These are phyloP conservation scores for Druceiella hillmani DNA, from an alignment of 2,888 invertebrate genomes.

Conservation along the genomic window DNA sequence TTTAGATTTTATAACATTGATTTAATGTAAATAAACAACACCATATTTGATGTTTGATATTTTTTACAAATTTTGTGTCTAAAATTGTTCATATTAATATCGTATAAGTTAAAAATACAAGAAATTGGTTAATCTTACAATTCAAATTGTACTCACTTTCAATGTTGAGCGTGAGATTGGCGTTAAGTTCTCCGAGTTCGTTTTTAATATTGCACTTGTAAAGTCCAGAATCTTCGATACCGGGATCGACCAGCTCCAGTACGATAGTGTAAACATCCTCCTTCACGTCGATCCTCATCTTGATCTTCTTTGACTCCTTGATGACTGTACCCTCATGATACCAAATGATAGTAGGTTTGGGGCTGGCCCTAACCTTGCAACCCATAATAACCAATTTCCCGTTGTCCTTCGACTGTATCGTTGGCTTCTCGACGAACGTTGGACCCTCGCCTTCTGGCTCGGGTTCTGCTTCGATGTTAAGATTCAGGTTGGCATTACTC, in stretches of 20 bases:
- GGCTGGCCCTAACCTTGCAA: conserved; percentile 49
- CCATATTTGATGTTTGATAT: too few species aligned
- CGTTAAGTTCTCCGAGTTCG: conserved; percentile 92
- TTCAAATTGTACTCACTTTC: conserved; percentile 68
- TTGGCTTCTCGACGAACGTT: conserved; percentile 87
- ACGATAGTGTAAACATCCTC: conserved; percentile 82
- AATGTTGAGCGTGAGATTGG: conserved; percentile 95
- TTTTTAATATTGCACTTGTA: conserved; percentile 99
- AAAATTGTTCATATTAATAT: conserved; percentile 1
- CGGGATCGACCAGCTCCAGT: conserved; percentile 84
- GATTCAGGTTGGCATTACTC: conserved; percentile 92
- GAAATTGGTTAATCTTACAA: too few species aligned
- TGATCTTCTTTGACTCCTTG: conserved; percentile 75
- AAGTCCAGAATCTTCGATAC: conserved; percentile 92
- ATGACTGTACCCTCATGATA: conserved; percentile 57
- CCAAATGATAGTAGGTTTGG: conserved; percentile 48
- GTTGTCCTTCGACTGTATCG: conserved; percentile 70
- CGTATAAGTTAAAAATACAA: too few species aligned
- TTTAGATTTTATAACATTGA: too few species aligned
- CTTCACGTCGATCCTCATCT: conserved; percentile 70
- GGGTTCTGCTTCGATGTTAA: conserved; percentile 96
- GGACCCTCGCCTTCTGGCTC: conserved; percentile 92
- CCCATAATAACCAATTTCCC: conserved; percentile 49
- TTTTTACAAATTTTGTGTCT: too few species aligned
- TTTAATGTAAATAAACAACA: too few species aligned